phyloP scores from a whole-genome alignment of 64 coral and sea anemone species.

The Montipora sp. region DNA sequence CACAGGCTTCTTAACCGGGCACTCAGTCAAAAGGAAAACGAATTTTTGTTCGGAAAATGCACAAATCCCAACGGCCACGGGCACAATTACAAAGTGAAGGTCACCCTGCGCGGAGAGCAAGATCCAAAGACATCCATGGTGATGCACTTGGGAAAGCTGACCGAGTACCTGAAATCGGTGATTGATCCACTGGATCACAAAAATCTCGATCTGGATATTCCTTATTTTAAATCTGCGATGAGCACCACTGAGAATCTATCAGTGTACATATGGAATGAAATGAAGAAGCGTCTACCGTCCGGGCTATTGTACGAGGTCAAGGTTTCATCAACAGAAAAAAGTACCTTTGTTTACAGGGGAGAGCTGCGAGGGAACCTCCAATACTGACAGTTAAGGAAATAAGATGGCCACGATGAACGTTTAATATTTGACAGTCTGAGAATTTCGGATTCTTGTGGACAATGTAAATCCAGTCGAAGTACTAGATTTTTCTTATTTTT shows the following conservation, averaged over 20 bases:
- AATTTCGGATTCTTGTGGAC: not conserved
- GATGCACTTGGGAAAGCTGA: slow-evolving; percentile 23
- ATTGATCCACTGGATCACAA: slow-evolving; percentile 37
- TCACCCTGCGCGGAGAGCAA: slow-evolving; percentile 28
- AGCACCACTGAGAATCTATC: slow-evolving; percentile 42
- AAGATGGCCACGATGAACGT: no score
- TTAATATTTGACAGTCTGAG: not conserved
- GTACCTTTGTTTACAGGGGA: slow-evolving; percentile 19
- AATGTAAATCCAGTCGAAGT: no score
- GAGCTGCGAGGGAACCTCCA: not conserved
- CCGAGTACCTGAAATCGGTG: not conserved
- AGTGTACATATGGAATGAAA: slow-evolving; percentile 31
- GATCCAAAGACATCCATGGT: slow-evolving; percentile 46
- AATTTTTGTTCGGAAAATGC: slow-evolving; percentile 41
- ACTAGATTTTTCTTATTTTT: no score
- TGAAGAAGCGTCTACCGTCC: slow-evolving; percentile 10
- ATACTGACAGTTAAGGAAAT: no score
- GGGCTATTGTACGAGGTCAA: slow-evolving; percentile 40
- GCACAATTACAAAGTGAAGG: slow-evolving; percentile 48
- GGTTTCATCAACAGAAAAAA: slow-evolving; percentile 20
- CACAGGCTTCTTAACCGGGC: slow-evolving; percentile 19
- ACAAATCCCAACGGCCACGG: slow-evolving; percentile 54
- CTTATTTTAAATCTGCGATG: not conserved
- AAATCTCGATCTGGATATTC: slow-evolving; percentile 28
- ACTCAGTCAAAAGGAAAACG: slow-evolving; percentile 47